Evolutionary conservation across 2,888 invertebrate species (phyloP).

Genomic region (Platycheirus rosarum): DNA sequence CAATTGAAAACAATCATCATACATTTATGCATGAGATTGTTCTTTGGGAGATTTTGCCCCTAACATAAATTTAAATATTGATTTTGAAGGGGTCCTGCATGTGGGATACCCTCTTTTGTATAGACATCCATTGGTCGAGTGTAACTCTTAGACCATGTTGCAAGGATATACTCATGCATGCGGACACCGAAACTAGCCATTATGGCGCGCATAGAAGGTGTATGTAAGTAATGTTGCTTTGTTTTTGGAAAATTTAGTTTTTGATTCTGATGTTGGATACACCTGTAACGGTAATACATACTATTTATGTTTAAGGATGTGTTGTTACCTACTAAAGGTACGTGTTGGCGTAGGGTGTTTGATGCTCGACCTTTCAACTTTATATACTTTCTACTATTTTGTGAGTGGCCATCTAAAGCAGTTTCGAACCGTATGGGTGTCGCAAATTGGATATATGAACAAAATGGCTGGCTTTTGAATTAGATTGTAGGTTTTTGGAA

Average conservation of each 20-base stretch:
- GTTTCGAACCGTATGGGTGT: neutral
- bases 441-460: conserved; percentile 10
- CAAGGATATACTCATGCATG: conserved; percentile 4
- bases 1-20: conserved; percentile 77
- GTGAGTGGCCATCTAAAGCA: conserved; percentile 4
- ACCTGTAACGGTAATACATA: conserved; percentile 67
- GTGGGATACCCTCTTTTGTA: too few relatives aligned
- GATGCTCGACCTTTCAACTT: conserved; percentile 36
- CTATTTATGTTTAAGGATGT: conserved; percentile 42
- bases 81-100: conserved; percentile 47
- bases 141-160: neutral
- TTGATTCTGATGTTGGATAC: conserved; percentile 55
- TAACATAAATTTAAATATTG: conserved; percentile 74
- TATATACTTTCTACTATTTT: conserved; percentile 13
- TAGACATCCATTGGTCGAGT: neutral
- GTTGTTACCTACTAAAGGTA: conserved; percentile 5
- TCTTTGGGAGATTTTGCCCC: conserved; percentile 69
- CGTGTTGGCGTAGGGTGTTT: conserved; percentile 21
- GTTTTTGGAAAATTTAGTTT: conserved; percentile 60
- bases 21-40: conserved; percentile 76
- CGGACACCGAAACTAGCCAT: neutral
- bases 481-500: conserved; percentile 2
- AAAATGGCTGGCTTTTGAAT: conserved; percentile 11
- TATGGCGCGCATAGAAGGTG: conserved; percentile 16
- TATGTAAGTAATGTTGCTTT: conserved; percentile 39